phyloP scores from a whole-genome alignment of 1,140 invertebrate genomes.

The Stenopsyche tienmushanensis region DNA sequence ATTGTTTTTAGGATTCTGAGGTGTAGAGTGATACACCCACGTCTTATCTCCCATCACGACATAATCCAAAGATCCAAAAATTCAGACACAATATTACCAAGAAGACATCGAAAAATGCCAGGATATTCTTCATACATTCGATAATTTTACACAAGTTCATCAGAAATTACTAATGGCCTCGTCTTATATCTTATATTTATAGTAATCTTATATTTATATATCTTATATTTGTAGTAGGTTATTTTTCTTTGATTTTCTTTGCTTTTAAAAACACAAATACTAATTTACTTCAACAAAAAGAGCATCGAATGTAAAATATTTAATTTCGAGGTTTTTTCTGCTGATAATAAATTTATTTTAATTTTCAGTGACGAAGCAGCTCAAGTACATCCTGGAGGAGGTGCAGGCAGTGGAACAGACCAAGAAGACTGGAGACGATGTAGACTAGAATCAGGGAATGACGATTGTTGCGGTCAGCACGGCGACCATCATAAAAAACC shows the following conservation, averaged over 20 bases:
- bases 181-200: too few relatives aligned
- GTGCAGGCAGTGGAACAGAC: slow-evolving; percentile 14
- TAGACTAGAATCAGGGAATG: slow-evolving; percentile 35
- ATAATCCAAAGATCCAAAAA: too few relatives aligned
- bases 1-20: too few relatives aligned
- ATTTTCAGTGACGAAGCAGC: slow-evolving; percentile 38
- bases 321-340: too few relatives aligned
- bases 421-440: slow-evolving; percentile 38
- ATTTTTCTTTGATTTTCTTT: neutral
- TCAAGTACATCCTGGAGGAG: slow-evolving; percentile 36
- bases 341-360: slow-evolving; percentile 6
- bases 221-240: neutral
- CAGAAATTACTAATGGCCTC: too few relatives aligned
- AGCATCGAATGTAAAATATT: too few relatives aligned
- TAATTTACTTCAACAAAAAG: neutral
- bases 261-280: neutral
- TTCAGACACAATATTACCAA: too few relatives aligned
- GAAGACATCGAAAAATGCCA: too few relatives aligned
- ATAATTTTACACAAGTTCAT: too few relatives aligned
- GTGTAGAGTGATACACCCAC: too few relatives aligned
- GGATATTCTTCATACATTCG: too few relatives aligned
- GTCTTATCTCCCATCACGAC: too few relatives aligned
- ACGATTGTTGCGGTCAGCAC: slow-evolving; percentile 37
- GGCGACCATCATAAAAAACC: slow-evolving; percentile 38
- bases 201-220: neutral